Conservation (phyloP, 2,113 vertebrate genomes). For the Phocoena phocoena region DNA sequence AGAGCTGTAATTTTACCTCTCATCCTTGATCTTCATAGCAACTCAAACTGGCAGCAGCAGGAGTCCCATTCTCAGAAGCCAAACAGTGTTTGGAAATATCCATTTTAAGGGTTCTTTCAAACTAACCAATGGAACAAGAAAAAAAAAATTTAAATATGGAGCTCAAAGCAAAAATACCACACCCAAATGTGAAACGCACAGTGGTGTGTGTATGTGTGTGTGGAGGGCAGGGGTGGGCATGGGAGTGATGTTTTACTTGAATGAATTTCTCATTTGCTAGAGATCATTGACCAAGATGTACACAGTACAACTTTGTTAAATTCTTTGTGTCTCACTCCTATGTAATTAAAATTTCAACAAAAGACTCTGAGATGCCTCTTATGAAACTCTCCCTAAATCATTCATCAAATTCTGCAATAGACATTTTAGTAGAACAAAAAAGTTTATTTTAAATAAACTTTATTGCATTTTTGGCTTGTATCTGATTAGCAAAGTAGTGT, state of each 20-base stretch:
- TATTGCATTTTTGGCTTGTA: background rate
- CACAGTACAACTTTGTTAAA: background rate
- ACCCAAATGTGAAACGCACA: background rate
- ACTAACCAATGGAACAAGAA: background rate
- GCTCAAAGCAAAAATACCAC: background rate
- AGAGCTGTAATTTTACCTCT: background rate
- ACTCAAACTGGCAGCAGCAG: background rate
- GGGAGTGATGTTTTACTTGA: background rate
- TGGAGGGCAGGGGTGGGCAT: too few relatives aligned
- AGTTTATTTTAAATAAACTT: background rate
- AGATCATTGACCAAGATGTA: background rate
- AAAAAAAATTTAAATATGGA: background rate
- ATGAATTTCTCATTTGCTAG: background rate
- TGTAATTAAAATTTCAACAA: background rate
- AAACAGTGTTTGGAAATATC: background rate
- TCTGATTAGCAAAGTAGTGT: background rate
- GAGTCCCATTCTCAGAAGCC: background rate
- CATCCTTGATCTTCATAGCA: background rate
- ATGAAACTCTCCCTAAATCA: background rate
- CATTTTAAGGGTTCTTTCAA: background rate
- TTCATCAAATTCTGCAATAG: background rate
- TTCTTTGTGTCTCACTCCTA: background rate
- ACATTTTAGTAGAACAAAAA: background rate
- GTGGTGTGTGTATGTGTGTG: background rate
- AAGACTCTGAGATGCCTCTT: background rate